phyloP scores from a whole-genome alignment of 1,140 invertebrate genomes.

The Bicyclus anynana region DNA sequence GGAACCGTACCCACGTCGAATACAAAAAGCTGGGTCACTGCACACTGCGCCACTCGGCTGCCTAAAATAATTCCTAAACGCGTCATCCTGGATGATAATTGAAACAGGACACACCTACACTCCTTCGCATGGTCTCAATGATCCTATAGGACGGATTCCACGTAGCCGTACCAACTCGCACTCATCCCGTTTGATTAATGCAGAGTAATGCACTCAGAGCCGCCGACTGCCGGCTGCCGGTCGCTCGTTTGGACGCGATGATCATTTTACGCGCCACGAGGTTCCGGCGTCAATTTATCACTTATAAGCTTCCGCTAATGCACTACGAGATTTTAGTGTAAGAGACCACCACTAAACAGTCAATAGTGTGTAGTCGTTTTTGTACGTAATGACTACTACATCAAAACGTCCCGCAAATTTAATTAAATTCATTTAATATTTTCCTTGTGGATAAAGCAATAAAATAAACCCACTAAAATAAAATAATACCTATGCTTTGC shows the following conservation, averaged over 20 bases:
- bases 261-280: constrained; percentile 65
- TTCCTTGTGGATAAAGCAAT: too few species aligned
- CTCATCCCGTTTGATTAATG: constrained; percentile 2
- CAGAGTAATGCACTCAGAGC: constrained; percentile 57
- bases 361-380: background rate
- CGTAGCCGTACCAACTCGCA: too few species aligned
- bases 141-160: constrained; percentile 19
- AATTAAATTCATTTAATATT: too few species aligned
- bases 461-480: too few species aligned
- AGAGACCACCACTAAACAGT: background rate
- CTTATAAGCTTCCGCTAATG: constrained; percentile 69
- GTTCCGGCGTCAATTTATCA: constrained; percentile 74
- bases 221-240: constrained; percentile 30
- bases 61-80: background rate
- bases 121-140: constrained; percentile 26
- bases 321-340: constrained; percentile 34
- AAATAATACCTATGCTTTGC: too few species aligned
- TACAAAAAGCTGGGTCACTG: too few species aligned
- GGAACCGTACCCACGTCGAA: too few species aligned
- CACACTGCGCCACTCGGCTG: too few species aligned
- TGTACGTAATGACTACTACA: too few species aligned
- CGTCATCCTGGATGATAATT: background rate
- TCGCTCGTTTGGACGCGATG: constrained; percentile 48
- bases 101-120: constrained; percentile 30
- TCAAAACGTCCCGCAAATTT: too few species aligned